Evolutionary conservation across 2,113 vertebrate genomes (phyloP).

Genomic region (Lynx canadensis): DNA sequence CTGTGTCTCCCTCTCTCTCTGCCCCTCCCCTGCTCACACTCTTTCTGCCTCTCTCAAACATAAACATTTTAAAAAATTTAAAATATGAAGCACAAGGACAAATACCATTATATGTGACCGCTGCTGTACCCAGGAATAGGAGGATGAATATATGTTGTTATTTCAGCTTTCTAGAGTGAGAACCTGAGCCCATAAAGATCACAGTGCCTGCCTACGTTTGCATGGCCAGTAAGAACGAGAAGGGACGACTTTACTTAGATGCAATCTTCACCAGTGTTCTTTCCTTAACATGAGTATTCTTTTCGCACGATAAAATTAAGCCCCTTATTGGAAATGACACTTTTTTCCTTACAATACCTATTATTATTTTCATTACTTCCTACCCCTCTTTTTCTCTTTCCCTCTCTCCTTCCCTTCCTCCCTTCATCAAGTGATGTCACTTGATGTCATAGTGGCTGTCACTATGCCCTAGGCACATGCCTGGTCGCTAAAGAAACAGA

Average conservation of each 20-base stretch:
- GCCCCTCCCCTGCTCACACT: too few relatives aligned
- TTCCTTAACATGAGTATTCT: neutral
- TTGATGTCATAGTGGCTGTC: neutral
- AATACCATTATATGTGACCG: neutral
- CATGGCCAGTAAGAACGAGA: neutral
- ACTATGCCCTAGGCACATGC: neutral
- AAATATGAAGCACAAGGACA: neutral
- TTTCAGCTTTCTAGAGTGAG: neutral
- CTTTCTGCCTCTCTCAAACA: too few relatives aligned
- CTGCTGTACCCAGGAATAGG: fast-evolving
- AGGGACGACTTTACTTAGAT: neutral
- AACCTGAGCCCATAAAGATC: neutral
- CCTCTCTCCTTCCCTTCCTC: neutral
- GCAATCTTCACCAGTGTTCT: neutral
- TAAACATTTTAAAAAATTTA: neutral
- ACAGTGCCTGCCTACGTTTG: neutral
- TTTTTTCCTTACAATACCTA: neutral
- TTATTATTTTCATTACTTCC: neutral
- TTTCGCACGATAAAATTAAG: neutral
- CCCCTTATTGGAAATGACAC: neutral
- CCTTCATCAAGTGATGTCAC: neutral
- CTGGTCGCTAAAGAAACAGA: neutral
- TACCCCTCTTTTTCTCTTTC: neutral
- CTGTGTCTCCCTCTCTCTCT: too few relatives aligned
- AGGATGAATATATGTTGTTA: neutral